Percentiles rank a stretch among this genome's conserved stretches.
phyloP scores from a whole-genome alignment of 2,888 invertebrate species.

The Leptarthrus brevirostris region DNA sequence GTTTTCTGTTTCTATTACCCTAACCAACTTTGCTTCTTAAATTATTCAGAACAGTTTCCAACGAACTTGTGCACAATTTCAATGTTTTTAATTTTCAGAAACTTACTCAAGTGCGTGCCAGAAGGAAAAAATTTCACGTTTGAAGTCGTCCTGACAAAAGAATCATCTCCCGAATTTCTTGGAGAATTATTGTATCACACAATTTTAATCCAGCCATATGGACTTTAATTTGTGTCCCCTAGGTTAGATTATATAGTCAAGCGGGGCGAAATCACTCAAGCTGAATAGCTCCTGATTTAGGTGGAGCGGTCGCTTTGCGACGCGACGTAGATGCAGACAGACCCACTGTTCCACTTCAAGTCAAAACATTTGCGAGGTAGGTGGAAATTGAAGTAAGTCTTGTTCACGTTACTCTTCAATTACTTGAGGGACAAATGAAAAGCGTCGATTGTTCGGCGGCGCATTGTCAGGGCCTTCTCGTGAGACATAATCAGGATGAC shows the following conservation, averaged over 20 bases:
- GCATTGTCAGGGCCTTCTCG: slow-evolving; percentile 24
- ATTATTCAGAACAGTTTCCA: too few relatives aligned
- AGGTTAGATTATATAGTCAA: slow-evolving; percentile 47
- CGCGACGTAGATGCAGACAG: not conserved
- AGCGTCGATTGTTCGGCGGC: slow-evolving; percentile 39
- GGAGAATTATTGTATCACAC: slow-evolving; percentile 44
- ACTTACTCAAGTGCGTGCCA: slow-evolving; percentile 23
- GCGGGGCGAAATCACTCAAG: slow-evolving; percentile 49
- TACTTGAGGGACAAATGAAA: slow-evolving; percentile 20
- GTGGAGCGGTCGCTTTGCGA: slow-evolving; percentile 16
- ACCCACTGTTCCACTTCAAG: slow-evolving; percentile 3
- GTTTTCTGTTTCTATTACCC: too few relatives aligned
- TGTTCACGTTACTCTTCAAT: slow-evolving; percentile 11
- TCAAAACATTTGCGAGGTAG: slow-evolving; percentile 35
- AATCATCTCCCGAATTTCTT: slow-evolving; percentile 11
- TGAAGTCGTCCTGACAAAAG: slow-evolving; percentile 51
- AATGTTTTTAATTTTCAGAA: slow-evolving; percentile 22
- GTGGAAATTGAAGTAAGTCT: slow-evolving; percentile 7
- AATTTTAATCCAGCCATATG: slow-evolving; percentile 67
- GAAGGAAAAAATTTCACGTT: slow-evolving; percentile 51
- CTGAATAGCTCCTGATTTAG: slow-evolving; percentile 44
- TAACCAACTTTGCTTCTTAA: too few relatives aligned
- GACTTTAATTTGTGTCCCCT: slow-evolving; percentile 60
- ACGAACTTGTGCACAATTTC: too few relatives aligned
- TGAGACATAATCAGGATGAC: slow-evolving; percentile 35